Base-by-base conservation (phyloP, 2,888 invertebrate species). In the Apamea monoglypha region DNA sequence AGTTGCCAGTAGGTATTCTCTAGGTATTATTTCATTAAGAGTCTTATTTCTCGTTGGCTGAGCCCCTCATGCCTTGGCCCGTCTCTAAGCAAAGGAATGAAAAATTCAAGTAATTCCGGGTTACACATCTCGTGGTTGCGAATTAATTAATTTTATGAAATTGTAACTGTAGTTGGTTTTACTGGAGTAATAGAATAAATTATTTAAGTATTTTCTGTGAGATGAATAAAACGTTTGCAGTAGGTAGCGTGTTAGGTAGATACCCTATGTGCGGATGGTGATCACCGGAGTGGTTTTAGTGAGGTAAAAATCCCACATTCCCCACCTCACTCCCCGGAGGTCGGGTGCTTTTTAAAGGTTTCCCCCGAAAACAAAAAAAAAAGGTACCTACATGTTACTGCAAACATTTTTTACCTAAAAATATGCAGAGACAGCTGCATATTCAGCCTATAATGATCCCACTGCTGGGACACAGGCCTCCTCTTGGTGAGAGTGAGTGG, bases 71-170 rank as follows among this genome's bases (percentile, higher is more conserved):
- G 29, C 64, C 72, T 56, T 63, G 47, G 66, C 21, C 76, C 12
- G n/a, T 56, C 61, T 74, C 47, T 32, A 53, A 32, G 63, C 50
- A 69, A 56, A 68, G 32, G 69, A 32, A 81, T 83, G 67, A 89
- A 89, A 87, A 76, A 83, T 81, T 85, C 47, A 83, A 75, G 76
- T 71, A 61, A 78, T 87, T 78, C 40, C 40, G 32, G 69, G 53
- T 69, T 76, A 50, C 32, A 64, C 72, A 36, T 53, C 40, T 40
- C 44, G 73, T 36, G 82, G 76, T 77, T 14, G 63, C 25, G 72
- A 75, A 80, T 87, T 85, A 83, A 87, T 85, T 87, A 87, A 79
- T 74, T 77, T 80, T 70, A 75, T 80, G 29, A 76, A 79, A 29
- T 53, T 78, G 50, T 70, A 63, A 74, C 40, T 72, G 47, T 66